Conservation (phyloP, 2,113 vertebrate genomes). For the Thamnophis sirtalis region DNA sequence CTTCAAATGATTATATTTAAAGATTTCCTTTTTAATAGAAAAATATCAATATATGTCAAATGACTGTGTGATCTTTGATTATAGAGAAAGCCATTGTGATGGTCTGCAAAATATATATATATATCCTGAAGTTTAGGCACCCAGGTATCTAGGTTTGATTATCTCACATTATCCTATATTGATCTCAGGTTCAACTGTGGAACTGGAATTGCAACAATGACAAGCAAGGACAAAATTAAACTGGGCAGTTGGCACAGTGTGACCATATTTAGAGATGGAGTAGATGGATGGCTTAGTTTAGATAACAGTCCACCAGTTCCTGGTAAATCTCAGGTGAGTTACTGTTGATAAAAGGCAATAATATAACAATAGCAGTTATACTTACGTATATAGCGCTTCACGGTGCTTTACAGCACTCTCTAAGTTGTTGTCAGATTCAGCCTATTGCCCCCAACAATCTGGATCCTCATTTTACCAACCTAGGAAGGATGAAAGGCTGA, state of each 20-base stretch:
- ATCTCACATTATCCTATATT: neutral
- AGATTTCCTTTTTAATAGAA: neutral
- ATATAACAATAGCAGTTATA: neutral
- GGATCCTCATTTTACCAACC: no score
- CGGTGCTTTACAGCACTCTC: no score
- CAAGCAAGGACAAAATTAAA: conserved; percentile 78
- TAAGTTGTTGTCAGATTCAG: no score
- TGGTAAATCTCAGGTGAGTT: conserved; percentile 84
- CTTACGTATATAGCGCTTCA: no score
- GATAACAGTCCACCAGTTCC: conserved; percentile 78
- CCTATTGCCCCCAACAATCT: no score
- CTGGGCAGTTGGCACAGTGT: conserved; percentile 84
- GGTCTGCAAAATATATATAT: neutral
- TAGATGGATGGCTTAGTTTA: conserved; percentile 83
- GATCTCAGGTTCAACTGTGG: conserved; percentile 89
- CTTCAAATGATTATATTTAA: neutral
- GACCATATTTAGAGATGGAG: conserved; percentile 81
- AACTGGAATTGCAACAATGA: conserved; percentile 81
- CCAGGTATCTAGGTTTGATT: neutral
- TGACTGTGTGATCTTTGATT: neutral
- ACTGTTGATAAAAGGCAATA: fast-evolving
- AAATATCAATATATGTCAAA: neutral
- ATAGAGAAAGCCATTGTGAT: neutral
- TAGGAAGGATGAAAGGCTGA: no score
- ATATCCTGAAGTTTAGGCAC: neutral